phyloP scores from a whole-genome alignment of 1,140 invertebrate species.

The Pseudomyrmex flavicornis region DNA sequence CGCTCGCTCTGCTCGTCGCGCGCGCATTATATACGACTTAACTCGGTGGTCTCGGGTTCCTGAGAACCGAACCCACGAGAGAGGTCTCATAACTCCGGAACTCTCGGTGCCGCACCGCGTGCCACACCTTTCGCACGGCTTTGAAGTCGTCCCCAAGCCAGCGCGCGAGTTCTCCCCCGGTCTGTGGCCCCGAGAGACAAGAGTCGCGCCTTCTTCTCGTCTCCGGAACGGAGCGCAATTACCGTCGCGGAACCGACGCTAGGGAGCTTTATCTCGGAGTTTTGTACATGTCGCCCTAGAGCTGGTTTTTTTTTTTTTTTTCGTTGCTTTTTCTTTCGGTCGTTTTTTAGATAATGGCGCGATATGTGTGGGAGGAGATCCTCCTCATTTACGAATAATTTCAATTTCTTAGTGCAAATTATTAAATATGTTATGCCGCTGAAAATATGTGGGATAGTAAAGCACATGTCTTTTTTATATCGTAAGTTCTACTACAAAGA shows the following conservation, averaged over 20 bases:
- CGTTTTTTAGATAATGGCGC: slow-evolving; percentile 12
- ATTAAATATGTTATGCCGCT: too few species aligned
- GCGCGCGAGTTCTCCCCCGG: neutral
- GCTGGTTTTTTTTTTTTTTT: neutral
- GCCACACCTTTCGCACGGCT: slow-evolving; percentile 70
- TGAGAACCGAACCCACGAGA: slow-evolving; percentile 67
- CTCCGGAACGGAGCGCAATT: slow-evolving; percentile 17
- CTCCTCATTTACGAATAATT: slow-evolving; percentile 21
- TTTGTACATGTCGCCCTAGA: slow-evolving; percentile 9
- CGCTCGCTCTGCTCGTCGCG: slow-evolving; percentile 54
- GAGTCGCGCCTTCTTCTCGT: neutral
- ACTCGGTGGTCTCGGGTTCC: slow-evolving; percentile 73
- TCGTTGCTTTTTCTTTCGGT: neutral
- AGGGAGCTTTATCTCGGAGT: slow-evolving; percentile 44
- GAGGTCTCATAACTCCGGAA: slow-evolving; percentile 63
- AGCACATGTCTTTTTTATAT: too few species aligned
- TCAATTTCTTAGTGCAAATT: neutral
- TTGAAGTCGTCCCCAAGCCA: slow-evolving; percentile 64
- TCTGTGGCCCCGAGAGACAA: neutral
- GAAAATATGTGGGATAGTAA: too few species aligned
- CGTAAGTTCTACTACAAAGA: too few species aligned
- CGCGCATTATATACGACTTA: slow-evolving; percentile 70
- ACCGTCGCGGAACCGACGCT: slow-evolving; percentile 27
- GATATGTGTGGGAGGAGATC: slow-evolving; percentile 23
- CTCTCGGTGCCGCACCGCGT: slow-evolving; percentile 54